Base-by-base conservation (phyloP, 2,888 invertebrate genomes). In the Sycophila texana region DNA sequence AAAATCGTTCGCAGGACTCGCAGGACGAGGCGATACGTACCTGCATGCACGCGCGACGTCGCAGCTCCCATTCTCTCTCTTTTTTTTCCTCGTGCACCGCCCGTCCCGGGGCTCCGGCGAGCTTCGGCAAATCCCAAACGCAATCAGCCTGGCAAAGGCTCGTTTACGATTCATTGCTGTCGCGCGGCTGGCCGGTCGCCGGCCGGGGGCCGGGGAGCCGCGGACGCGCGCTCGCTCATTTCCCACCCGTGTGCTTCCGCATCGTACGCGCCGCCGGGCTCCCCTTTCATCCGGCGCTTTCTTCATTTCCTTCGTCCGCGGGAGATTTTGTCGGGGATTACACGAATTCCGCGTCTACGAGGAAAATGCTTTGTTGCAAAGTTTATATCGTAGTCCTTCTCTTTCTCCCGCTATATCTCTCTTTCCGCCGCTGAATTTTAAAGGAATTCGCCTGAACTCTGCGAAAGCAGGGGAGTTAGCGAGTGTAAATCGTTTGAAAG, bases 131-230 rank as follows among this genome's bases (percentile, higher is more conserved):
- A 79, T 79, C 79, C 79, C 74, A 79, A 67, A 75, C 70, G 79
- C 79, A 79, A 79, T 79, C 79, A 79, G 66, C 71, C 74, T 58
- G 58, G 71, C 61, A 30, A 47, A 65, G 57, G 60, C 79, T 79
- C 74, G 71, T 71, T 79, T 75, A 66, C 71, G 79, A 79, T 79
- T 79, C 74, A 79, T 79, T 75, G 79, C 79, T 39, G 74, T 67
- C 71, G 63, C 71, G 75, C 22, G 20, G 7, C 18, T 10, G 7
- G 39, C 57, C n/a, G 57, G n/a, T n/a, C n/a, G 5, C 57, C n/a
- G 57, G 18, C n/a, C 26, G 5, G 30, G 13, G n/a, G n/a, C 18
- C 26, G 26, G 26, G 3, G 26, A 26, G 26, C 12, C 39, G 5
- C 63, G 60, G 30, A 47, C 47, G 66, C 47, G 47, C 55, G 26